phyloP scores from a whole-genome alignment of 2,888 invertebrate genomes.

The Alcis repandata region DNA sequence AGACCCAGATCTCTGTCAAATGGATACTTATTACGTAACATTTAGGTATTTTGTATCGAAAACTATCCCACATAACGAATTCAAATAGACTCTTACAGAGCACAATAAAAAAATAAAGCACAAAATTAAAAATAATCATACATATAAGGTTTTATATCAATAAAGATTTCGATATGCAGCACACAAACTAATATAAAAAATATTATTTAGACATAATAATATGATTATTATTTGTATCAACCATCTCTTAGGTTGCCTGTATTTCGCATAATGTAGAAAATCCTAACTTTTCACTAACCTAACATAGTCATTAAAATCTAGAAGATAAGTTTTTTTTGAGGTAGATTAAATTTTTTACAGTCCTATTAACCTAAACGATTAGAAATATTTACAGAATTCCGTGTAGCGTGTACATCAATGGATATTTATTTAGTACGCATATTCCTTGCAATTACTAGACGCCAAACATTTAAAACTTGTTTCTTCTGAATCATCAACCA shows the following conservation, averaged over 20 bases:
- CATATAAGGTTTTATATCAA: conserved; percentile 71
- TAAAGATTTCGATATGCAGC: conserved; percentile 77
- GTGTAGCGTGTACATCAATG: conserved; percentile 78
- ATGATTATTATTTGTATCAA: conserved; percentile 55
- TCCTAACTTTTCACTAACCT: conserved; percentile 80
- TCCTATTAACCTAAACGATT: conserved; percentile 85
- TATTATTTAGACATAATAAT: conserved; percentile 44
- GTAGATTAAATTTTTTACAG: conserved; percentile 86
- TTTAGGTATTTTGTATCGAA: conserved; percentile 26
- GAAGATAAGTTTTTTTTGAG: conserved; percentile 84
- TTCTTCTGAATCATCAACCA: conserved; percentile 38
- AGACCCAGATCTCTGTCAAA: conserved; percentile 65
- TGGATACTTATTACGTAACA: conserved; percentile 41
- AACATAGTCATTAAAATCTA: conserved; percentile 80
- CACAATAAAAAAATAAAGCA: conserved; percentile 62
- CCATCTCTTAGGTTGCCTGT: conserved; percentile 64
- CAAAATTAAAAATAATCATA: conserved; percentile 69
- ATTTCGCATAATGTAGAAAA: conserved; percentile 70
- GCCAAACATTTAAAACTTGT: conserved; percentile 63
- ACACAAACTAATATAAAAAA: conserved; percentile 69
- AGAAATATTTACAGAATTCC: conserved; percentile 82
- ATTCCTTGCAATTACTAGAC: conserved; percentile 67
- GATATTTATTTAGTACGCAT: conserved; percentile 62
- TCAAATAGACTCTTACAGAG: conserved; percentile 63
- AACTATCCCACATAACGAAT: conserved; percentile 45